Percentiles rank a stretch among this genome's conserved stretches.
phyloP scores from a whole-genome alignment of 1,140 invertebrate genomes.

The Pseudomyrmex flavicornis region DNA sequence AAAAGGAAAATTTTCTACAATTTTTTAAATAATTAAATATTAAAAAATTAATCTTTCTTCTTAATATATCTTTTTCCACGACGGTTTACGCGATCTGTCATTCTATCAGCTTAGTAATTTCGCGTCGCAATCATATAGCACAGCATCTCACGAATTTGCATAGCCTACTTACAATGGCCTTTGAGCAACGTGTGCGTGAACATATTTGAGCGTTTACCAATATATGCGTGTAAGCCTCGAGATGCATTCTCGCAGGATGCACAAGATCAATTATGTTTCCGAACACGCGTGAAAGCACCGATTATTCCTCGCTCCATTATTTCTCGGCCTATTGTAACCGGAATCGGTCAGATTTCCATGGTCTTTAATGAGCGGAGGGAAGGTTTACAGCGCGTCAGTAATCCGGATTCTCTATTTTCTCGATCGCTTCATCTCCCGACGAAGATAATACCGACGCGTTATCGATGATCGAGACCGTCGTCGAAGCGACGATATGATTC shows the following conservation, averaged over 20 bases:
- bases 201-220: constrained; percentile 21
- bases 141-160: background rate
- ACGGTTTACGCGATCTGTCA: no score
- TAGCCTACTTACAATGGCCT: background rate
- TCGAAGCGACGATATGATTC: constrained; percentile 27
- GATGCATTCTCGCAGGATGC: background rate
- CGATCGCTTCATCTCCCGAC: constrained; percentile 37
- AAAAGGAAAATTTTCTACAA: no score
- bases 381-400: constrained; percentile 26
- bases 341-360: constrained; percentile 51
- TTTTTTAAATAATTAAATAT: no score
- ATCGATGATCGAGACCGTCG: constrained; percentile 5
- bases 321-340: constrained; percentile 59
- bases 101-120: no score
- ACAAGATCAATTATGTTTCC: background rate
- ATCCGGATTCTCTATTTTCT: constrained; percentile 61
- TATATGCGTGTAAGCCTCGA: no score
- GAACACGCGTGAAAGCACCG: constrained; percentile 28
- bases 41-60: no score
- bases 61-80: no score
- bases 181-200: background rate
- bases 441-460: background rate
- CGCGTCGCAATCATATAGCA: background rate
- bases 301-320: constrained; percentile 65
- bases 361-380: constrained; percentile 36